Evolutionary conservation across 2,113 vertebrate species (phyloP).

Genomic region (Neodon shergylaensis): DNA sequence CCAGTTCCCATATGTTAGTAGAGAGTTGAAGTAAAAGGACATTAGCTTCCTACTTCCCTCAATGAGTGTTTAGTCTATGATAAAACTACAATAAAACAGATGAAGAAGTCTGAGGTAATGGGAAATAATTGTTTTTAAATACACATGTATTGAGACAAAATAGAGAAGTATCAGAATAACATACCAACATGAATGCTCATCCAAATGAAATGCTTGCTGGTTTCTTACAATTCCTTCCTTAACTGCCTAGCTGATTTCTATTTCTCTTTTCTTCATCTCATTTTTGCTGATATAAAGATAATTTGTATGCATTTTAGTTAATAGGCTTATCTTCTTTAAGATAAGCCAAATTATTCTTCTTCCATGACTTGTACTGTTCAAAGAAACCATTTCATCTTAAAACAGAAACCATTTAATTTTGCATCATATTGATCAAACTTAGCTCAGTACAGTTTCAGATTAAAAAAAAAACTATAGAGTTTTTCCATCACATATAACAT

Average conservation of each 20-base stretch:
- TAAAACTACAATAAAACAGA: not conserved
- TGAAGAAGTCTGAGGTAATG: not conserved
- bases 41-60: constrained; percentile 2
- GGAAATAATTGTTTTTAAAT: not conserved
- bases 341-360: constrained; percentile 13
- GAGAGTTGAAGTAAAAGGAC: not conserved
- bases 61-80: constrained; percentile 14
- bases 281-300: constrained; percentile 1
- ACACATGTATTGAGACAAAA: not conserved
- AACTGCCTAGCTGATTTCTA: not conserved
- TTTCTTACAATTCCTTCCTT: not conserved
- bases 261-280: not conserved
- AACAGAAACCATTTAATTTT: constrained; percentile 14
- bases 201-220: not conserved
- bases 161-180: not conserved
- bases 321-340: not conserved
- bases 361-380: not conserved
- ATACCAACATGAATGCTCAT: not conserved
- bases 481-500: constrained; percentile 66
- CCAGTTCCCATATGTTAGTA: not conserved
- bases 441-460: constrained; percentile 4
- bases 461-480: not conserved
- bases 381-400: constrained; percentile 38
- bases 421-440: constrained; percentile 3
- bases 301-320: constrained; percentile 10